A percentile compares a stretch with the other conserved stretches of the same genome.
Conservation (phyloP, 1,140 invertebrate genomes). For the Caenorhabditis tropicalis region DNA sequence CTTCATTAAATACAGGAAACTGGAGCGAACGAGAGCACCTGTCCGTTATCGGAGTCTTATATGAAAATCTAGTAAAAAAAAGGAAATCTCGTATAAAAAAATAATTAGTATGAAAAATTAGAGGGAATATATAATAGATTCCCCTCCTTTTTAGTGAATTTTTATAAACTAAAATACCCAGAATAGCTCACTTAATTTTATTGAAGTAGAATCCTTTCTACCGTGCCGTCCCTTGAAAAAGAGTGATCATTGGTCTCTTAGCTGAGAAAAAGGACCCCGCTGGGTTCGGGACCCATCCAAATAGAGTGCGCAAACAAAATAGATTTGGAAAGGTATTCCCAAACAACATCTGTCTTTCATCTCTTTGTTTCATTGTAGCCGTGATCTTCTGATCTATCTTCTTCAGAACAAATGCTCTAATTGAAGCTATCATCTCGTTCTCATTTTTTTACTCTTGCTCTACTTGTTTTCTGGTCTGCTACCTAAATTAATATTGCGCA, state of each 20-base stretch:
- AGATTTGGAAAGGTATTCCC: neutral
- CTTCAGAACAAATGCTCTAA: too few relatives aligned
- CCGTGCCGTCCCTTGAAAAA: neutral
- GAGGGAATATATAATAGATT: too few relatives aligned
- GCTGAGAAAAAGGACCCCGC: neutral
- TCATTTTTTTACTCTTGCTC: neutral
- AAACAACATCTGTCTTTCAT: neutral
- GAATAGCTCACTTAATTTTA: too few relatives aligned
- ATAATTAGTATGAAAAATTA: too few relatives aligned
- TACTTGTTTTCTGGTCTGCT: neutral
- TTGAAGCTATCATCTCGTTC: neutral
- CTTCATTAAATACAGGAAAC: neutral
- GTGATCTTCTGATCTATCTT: too few relatives aligned
- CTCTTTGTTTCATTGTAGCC: neutral
- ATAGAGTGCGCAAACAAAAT: neutral
- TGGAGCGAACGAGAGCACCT: neutral
- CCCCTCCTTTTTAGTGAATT: too few relatives aligned
- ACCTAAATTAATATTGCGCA: neutral
- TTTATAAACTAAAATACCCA: too few relatives aligned
- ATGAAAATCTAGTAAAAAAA: too few relatives aligned
- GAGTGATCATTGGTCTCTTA: constrained; percentile 8
- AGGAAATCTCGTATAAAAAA: too few relatives aligned
- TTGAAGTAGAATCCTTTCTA: too few relatives aligned
- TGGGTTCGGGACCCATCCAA: neutral
- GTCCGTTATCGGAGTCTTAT: too few relatives aligned